A percentile compares a stretch with the other conserved stretches of the same genome.
phyloP scores from a whole-genome alignment of 2,113 vertebrate species.

The Manacus vitellinus region DNA sequence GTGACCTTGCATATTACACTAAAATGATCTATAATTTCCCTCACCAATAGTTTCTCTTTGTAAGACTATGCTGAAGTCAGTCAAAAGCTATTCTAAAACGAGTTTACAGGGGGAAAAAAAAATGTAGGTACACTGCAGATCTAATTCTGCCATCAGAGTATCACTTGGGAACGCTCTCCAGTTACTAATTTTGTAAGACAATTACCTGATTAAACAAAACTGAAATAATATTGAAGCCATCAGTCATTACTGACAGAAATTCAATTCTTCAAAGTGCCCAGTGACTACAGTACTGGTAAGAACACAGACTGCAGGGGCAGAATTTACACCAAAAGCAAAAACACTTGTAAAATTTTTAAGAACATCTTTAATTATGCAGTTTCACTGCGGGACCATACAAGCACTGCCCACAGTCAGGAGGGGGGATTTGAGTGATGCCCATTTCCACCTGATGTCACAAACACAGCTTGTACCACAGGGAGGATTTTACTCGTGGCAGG shows the following conservation, averaged over 20 bases:
- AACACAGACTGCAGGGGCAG: neutral
- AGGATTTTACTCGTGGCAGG: neutral
- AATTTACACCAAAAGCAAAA: neutral
- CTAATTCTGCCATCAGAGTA: neutral
- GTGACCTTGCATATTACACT: neutral
- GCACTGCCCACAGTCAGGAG: too few species aligned
- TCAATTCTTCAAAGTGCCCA: neutral
- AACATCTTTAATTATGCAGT: neutral
- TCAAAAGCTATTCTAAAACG: neutral
- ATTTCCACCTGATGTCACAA: neutral
- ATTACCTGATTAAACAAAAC: neutral
- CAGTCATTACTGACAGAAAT: neutral
- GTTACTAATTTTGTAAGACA: neutral
- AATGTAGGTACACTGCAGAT: neutral
- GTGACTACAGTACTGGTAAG: neutral
- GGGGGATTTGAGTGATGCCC: fast-evolving
- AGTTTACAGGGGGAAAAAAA: neutral
- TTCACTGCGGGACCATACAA: neutral
- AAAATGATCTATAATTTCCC: neutral
- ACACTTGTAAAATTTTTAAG: neutral
- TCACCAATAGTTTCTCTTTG: neutral
- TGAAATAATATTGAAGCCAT: neutral
- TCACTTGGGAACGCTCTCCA: neutral
- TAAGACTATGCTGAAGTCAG: neutral
- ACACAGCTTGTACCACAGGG: neutral